Base-by-base conservation (phyloP, 2,888 invertebrate genomes). In the Sesamia inferens region DNA sequence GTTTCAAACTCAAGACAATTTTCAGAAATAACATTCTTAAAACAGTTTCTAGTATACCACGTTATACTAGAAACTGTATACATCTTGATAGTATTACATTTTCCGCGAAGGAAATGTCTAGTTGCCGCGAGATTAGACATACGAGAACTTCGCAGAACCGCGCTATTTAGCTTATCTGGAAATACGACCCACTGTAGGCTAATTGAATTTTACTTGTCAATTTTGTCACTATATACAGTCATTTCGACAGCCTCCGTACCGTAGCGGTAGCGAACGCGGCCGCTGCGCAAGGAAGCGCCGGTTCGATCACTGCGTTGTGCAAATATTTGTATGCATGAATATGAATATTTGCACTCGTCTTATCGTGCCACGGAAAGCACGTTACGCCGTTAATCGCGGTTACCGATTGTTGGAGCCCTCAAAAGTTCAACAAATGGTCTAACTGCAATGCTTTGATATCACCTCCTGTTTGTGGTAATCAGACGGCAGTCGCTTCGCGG, bases 81-180 rank as follows among this genome's bases (percentile, higher is more conserved):
- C 13, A 47, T 77, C 59, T 61, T 55, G 24, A 79, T 24, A 2
- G 39, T 54, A 59, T 79, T 54, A 64, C n/a, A 54, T 39, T 59
- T 63, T 71, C 16, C 39, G 10, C 11, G 54, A 61, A 44, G 39
- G n/a, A n/a, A 44, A 70, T 47, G 42, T 59, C 31, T 11, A 63
- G 58, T 64, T 76, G 54, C 58, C 44, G 16, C 51, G 24, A 42
- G 47, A 72, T 63, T 58, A 47, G 61, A 44, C 42, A 47, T 22
- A 5, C 22, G 39, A 79, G 63, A 47, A 8, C 13, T 64, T 64
- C 63, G 13, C 42, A 64, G 39, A 24, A 64, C 24, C 31, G 79
- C 39, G 0, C 31, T 55, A 76, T 64, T 79, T 58, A 58, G 72
- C 57, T 79, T 76, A 79, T 61, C 64, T 79, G 7, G 39, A 55